Evolutionary conservation across 2,888 invertebrate genomes (phyloP).

Genomic region (Eurytoma californica): DNA sequence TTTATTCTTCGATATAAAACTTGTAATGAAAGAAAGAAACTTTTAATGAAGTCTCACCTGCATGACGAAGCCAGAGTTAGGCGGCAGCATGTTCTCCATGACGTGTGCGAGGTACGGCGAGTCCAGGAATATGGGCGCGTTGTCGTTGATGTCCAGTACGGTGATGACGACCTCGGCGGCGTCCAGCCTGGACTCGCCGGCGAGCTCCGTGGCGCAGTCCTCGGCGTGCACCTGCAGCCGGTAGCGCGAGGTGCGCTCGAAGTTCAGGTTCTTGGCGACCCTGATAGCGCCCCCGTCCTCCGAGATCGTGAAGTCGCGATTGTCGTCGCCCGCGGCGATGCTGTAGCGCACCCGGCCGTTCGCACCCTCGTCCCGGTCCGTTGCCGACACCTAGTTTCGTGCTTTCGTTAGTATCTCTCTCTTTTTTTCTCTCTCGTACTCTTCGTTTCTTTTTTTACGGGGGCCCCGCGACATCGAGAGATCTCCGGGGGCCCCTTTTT

Average conservation of each 20-base stretch:
- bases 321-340: slow-evolving; percentile 91
- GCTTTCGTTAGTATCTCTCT: neutral
- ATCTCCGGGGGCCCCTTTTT: neutral
- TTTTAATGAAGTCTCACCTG: slow-evolving; percentile 63
- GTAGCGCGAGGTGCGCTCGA: slow-evolving; percentile 91
- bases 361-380: slow-evolving; percentile 90
- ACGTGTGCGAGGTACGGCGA: slow-evolving; percentile 96
- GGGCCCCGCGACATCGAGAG: neutral
- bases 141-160: slow-evolving; percentile 95
- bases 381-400: slow-evolving; percentile 84
- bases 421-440: neutral
- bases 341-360: slow-evolving; percentile 96
- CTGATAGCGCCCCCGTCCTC: slow-evolving; percentile 94
- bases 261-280: slow-evolving; percentile 95
- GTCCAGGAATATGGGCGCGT: slow-evolving; percentile 93
- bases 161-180: slow-evolving; percentile 88
- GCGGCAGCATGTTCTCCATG: slow-evolving; percentile 92
- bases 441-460: neutral
- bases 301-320: slow-evolving; percentile 92
- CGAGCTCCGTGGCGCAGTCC: slow-evolving; percentile 82
- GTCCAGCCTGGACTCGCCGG: slow-evolving; percentile 77
- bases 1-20: neutral
- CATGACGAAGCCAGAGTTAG: slow-evolving; percentile 82
- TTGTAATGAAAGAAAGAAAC: neutral
- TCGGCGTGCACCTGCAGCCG: slow-evolving; percentile 90